A percentile compares a stretch with the other conserved stretches of the same genome.
phyloP scores from a whole-genome alignment of 2,888 invertebrate species.

The Ischnus inquisitorius region DNA sequence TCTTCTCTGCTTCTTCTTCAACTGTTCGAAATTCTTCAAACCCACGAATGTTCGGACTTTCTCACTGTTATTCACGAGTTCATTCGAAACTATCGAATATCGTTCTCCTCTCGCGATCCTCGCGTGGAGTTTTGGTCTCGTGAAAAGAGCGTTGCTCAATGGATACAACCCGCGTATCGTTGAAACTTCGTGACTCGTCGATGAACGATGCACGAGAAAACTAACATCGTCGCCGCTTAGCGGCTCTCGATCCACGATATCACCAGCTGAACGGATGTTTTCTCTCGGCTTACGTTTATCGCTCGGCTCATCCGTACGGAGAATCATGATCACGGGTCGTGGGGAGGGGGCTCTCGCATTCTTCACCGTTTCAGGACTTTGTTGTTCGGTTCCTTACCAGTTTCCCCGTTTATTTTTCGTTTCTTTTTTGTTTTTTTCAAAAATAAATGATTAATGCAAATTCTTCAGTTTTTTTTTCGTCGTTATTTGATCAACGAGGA shows the following conservation, averaged over 20 bases:
- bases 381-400: slow-evolving; percentile 27
- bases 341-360: slow-evolving; percentile 81
- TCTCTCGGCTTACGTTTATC: slow-evolving; percentile 80
- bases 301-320: slow-evolving; percentile 81
- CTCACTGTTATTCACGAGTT: slow-evolving; percentile 62
- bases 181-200: neutral
- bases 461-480: neutral
- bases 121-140: neutral
- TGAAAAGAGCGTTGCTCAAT: neutral
- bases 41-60: slow-evolving; percentile 21
- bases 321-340: slow-evolving; percentile 83
- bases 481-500: neutral
- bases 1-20: neutral
- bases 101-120: neutral
- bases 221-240: slow-evolving; percentile 37
- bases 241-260: slow-evolving; percentile 54
- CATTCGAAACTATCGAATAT: slow-evolving; percentile 58
- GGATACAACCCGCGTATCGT: neutral
- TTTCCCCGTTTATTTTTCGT: neutral
- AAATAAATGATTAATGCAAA: neutral
- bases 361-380: slow-evolving; percentile 67
- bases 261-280: slow-evolving; percentile 61
- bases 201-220: neutral
- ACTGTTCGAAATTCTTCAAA: slow-evolving; percentile 7
- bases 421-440: neutral